A percentile compares a stretch with the other conserved stretches of the same genome.
Conservation (phyloP, 2,888 invertebrate species). For the Nycteola revayana region DNA sequence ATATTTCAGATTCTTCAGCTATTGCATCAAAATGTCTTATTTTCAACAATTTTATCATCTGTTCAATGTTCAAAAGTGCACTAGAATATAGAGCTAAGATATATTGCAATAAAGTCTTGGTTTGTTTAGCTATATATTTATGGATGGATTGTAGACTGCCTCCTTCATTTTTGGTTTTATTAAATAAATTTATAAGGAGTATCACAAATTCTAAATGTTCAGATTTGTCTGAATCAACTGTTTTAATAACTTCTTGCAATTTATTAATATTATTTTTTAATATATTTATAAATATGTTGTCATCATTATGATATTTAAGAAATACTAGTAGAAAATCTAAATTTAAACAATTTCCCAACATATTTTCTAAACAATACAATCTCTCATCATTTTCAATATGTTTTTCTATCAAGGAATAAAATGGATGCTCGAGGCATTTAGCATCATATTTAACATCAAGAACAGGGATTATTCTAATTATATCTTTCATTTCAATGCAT, state of each 20-base stretch:
- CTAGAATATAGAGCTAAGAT: constrained; percentile 42
- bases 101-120: constrained; percentile 48
- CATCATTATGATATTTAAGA: constrained; percentile 40
- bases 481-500: constrained; percentile 46
- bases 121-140: constrained; percentile 32
- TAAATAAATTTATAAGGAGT: constrained; percentile 44
- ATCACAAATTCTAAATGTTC: constrained; percentile 50
- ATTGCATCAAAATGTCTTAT: constrained; percentile 29
- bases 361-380: constrained; percentile 33
- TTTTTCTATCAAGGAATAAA: constrained; percentile 33
- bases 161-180: constrained; percentile 29
- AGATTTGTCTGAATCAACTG: constrained; percentile 57
- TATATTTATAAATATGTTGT: constrained; percentile 35
- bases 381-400: constrained; percentile 31
- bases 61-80: constrained; percentile 43
- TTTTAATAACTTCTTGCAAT: constrained; percentile 43
- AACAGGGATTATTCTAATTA: constrained; percentile 38
- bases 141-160: constrained; percentile 8
- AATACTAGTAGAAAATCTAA: constrained; percentile 52
- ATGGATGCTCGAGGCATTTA: too few species aligned
- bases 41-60: constrained; percentile 39
- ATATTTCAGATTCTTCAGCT: constrained; percentile 30
- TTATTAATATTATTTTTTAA: constrained; percentile 43
- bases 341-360: constrained; percentile 37
- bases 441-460: constrained; percentile 32